Conservation (phyloP, 2,888 invertebrate genomes). For the Melangyna quadrimaculata region DNA sequence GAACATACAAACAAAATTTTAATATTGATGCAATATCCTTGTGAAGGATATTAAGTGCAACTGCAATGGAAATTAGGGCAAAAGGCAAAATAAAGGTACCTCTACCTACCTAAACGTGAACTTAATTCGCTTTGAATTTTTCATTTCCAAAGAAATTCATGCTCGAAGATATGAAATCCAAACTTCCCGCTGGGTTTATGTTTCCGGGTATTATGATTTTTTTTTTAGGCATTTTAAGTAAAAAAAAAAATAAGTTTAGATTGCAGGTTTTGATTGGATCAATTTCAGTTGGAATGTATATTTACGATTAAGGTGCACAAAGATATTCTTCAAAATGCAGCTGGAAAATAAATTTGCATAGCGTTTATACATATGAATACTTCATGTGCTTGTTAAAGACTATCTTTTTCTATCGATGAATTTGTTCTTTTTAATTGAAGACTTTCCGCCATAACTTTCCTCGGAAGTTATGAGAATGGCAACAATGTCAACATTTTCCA, state of each 20-base stretch:
- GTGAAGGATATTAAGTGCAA: conserved; percentile 40
- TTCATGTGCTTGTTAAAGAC: too few relatives aligned
- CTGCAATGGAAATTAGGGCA: conserved; percentile 47
- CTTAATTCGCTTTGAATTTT: not conserved
- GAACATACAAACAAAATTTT: not conserved
- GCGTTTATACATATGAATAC: too few relatives aligned
- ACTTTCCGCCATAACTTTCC: too few relatives aligned
- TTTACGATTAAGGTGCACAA: not conserved
- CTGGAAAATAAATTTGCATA: too few relatives aligned
- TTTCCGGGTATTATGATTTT: not conserved
- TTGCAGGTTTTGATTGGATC: not conserved
- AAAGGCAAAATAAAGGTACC: conserved; percentile 17
- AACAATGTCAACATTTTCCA: too few relatives aligned
- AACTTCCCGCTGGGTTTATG: not conserved
- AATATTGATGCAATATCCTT: conserved; percentile 48
- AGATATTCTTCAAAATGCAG: too few relatives aligned
- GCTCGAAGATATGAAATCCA: conserved; percentile 10
- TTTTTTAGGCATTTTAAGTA: not conserved
- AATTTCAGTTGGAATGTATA: not conserved
- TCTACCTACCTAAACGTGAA: too few relatives aligned
- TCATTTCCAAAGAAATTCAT: conserved; percentile 3
- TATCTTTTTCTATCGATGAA: too few relatives aligned
- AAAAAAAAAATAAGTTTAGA: not conserved
- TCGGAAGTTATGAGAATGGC: too few relatives aligned
- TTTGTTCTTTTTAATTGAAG: too few relatives aligned